These are phyloP conservation scores for Bungarus multicinctus DNA, from an alignment of 2,113 vertebrate genomes.

Conservation along the genomic window DNA sequence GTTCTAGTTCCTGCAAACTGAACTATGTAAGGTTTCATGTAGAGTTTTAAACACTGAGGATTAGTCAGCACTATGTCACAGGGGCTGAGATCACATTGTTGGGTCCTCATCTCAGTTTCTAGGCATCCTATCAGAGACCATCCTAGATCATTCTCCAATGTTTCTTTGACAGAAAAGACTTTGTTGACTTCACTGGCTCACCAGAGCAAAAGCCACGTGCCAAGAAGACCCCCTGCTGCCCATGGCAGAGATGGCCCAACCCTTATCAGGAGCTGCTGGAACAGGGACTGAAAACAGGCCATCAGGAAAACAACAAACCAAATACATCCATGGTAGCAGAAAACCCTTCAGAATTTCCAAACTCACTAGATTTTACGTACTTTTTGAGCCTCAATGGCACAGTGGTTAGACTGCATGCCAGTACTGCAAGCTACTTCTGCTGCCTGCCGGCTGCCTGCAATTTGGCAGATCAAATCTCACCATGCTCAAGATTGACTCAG, in stretches of 20 bases:
- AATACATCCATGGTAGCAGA: neutral
- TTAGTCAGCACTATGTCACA: neutral
- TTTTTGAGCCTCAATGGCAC: neutral
- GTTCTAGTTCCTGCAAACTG: neutral
- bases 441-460: no score
- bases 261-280: neutral
- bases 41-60: neutral
- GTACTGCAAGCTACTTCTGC: no score
- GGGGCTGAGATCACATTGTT: neutral
- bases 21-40: neutral
- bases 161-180: neutral
- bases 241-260: neutral
- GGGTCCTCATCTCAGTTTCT: neutral
- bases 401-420: no score
- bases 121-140: neutral
- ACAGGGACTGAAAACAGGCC: neutral
- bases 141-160: neutral
- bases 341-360: neutral
- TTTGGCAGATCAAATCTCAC: no score
- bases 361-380: neutral
- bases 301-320: neutral
- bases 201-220: neutral
- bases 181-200: neutral
- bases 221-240: neutral
- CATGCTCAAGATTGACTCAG: no score